Conservation (phyloP, 2,797 vertebrate genomes). For the Acanthurus lineatus region DNA sequence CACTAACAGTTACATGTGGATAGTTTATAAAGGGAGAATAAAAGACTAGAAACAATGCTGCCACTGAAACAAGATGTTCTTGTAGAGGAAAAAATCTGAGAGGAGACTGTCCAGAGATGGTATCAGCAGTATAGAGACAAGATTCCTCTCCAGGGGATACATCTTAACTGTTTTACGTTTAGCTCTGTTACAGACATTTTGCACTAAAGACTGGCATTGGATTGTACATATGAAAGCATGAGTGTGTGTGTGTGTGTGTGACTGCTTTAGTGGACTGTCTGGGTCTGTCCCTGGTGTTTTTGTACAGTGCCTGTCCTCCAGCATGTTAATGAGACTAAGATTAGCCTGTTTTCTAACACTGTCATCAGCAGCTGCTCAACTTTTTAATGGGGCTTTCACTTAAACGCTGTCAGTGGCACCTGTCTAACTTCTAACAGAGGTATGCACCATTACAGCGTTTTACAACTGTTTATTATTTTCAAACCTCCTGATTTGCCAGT, state of each 20-base stretch:
- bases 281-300: constrained; percentile 23
- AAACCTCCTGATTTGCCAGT: not conserved
- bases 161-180: not conserved
- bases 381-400: constrained; percentile 10
- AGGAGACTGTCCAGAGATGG: not conserved
- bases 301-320: constrained; percentile 24
- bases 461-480: not conserved
- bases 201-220: not conserved
- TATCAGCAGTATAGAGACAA: too few species aligned
- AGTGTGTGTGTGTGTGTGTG: not conserved
- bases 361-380: constrained; percentile 58
- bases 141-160: not conserved
- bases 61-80: too few species aligned
- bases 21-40: too few species aligned
- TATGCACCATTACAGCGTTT: not conserved
- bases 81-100: too few species aligned
- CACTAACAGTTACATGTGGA: too few species aligned
- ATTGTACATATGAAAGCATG: not conserved
- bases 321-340: constrained; percentile 53
- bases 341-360: constrained; percentile 49
- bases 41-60: too few species aligned
- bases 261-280: not conserved
- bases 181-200: not conserved
- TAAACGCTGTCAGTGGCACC: constrained; percentile 45
- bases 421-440: constrained; percentile 5